phyloP scores from a whole-genome alignment of 2,888 invertebrate species.

The Phania funesta region DNA sequence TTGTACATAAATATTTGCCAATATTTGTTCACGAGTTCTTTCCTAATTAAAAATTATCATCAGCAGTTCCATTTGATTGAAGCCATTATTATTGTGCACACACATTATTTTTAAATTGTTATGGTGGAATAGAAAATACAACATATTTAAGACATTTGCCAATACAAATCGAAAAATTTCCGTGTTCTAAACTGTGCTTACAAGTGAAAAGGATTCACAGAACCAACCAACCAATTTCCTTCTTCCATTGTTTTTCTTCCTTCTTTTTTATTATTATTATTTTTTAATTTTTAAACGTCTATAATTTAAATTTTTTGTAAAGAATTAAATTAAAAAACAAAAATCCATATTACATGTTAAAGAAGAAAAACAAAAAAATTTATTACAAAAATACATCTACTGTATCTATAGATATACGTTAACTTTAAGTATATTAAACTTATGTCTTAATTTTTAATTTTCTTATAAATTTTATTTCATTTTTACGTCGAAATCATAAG shows the following conservation, averaged over 20 bases:
- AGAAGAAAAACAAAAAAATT: slow-evolving; percentile 24
- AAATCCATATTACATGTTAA: slow-evolving; percentile 62
- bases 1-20: background rate
- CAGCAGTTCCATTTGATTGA: slow-evolving; percentile 18
- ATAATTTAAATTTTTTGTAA: slow-evolving; percentile 56
- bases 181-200: slow-evolving; percentile 35
- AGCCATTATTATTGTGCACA: slow-evolving; percentile 42
- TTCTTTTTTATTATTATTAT: slow-evolving; percentile 11
- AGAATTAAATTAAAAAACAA: slow-evolving; percentile 45
- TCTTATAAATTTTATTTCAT: slow-evolving; percentile 57
- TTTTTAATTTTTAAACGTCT: slow-evolving; percentile 30
- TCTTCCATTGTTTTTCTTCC: slow-evolving; percentile 27
- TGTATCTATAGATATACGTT: slow-evolving; percentile 69
- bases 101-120: background rate
- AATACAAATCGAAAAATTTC: background rate
- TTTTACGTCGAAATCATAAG: slow-evolving; percentile 61
- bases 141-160: background rate
- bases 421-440: slow-evolving; percentile 68
- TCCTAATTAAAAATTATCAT: background rate
- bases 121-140: background rate
- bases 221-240: slow-evolving; percentile 15
- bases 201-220: slow-evolving; percentile 16
- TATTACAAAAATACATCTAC: slow-evolving; percentile 61
- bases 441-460: slow-evolving; percentile 63
- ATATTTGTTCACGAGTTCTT: background rate